Base-by-base conservation (phyloP, 2,888 invertebrate genomes). In the Disparrhopalites patrizii region DNA sequence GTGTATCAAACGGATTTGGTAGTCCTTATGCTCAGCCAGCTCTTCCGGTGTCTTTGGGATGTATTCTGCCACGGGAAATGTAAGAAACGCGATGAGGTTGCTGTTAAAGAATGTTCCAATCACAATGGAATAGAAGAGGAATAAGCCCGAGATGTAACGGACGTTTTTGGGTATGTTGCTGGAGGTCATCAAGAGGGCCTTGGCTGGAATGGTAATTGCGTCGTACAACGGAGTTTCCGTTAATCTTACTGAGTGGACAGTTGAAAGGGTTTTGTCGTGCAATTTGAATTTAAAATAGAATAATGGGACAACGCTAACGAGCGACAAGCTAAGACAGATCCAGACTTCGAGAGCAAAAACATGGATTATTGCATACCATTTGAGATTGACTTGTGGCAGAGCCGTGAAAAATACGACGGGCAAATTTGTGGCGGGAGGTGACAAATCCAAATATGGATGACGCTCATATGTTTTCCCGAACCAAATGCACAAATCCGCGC, bases 101-200 rank as follows among this genome's bases (percentile, higher is more conserved):
- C 38, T 38, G 15, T 38, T 38, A 27, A 23, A 57, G 18, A 20
- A 38, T 1, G 36, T 25, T 1, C 40, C 38, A n/a, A 57, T 40
- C 8, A 57, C 33, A 7, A 57, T 57, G 1, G 57, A 57, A 15
- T 57, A 57, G 25, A 57, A 57, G 20, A 57, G 38, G 27, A 40
- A 57, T 1, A 57, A 2, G 4, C 57, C 57, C 23, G 15, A 13
- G 3, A 57, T 27, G 13, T 2, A 7, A 1, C 40, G 38, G 8
- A 15, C 23, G 8, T 8, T n/a, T 3, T 25, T 38, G 27, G 57
- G 57, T 5, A 33, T 25, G 8, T n/a, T n/a, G n/a, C n/a, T n/a
- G n/a, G n/a, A n/a, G n/a, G n/a, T n/a, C n/a, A n/a, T n/a, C n/a
- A n/a, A n/a, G n/a, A n/a, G n/a, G n/a, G n/a, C n/a, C n/a, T n/a